phyloP scores from a whole-genome alignment of 1,140 invertebrate genomes.

The Dinothrombium tinctorium region DNA sequence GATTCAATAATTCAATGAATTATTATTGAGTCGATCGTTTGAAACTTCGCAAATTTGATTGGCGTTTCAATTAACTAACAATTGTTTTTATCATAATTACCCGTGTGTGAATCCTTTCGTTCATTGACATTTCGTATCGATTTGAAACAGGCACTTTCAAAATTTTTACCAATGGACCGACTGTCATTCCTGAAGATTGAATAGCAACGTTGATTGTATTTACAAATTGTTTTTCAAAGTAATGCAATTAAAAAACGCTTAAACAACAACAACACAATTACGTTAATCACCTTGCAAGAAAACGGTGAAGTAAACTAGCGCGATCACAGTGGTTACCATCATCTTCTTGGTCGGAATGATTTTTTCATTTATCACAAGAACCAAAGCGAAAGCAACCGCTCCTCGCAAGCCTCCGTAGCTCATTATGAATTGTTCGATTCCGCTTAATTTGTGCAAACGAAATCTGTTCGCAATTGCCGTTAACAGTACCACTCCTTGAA shows the following conservation, averaged over 20 bases:
- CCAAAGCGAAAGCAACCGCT: conserved; percentile 93
- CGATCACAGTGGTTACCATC: conserved; percentile 91
- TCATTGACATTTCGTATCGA: conserved; percentile 75
- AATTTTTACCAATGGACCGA: conserved; percentile 83
- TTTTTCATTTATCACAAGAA: conserved; percentile 52
- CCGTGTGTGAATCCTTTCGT: conserved; percentile 79
- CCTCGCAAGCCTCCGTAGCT: conserved; percentile 89
- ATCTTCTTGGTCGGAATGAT: conserved; percentile 53
- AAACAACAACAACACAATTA: neutral
- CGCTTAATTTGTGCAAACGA: conserved; percentile 64
- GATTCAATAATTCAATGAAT: neutral
- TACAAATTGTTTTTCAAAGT: neutral
- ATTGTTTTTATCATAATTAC: conserved; percentile 27
- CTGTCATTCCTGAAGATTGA: conserved; percentile 60
- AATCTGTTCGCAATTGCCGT: conserved; percentile 73
- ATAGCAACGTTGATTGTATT: neutral
- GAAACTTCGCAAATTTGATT: neutral
- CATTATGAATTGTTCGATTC: conserved; percentile 97
- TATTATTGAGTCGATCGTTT: neutral
- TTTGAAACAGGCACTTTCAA: conserved; percentile 77
- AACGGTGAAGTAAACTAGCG: conserved; percentile 95
- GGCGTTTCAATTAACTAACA: neutral
- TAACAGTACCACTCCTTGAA: conserved; percentile 66
- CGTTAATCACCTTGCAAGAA: conserved; percentile 38
- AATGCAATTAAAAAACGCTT: neutral